Conservation (phyloP, 2,888 invertebrate species). For the Lasioglossum figueresi region DNA sequence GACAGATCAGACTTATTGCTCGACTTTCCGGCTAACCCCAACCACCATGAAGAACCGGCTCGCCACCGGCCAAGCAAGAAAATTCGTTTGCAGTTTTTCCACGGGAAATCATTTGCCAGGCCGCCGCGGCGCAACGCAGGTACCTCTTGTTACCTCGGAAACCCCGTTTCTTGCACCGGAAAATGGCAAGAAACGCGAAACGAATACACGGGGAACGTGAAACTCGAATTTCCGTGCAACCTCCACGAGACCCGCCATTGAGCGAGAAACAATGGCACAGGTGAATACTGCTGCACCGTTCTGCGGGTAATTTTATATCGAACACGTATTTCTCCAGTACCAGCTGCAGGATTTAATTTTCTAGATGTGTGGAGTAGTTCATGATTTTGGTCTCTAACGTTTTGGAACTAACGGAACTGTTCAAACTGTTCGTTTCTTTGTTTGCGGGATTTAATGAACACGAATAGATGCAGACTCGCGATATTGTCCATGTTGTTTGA, state of each 20-base stretch:
- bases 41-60: not conserved
- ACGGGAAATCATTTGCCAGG: constrained; percentile 32
- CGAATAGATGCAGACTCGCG: too few species aligned
- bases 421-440: not conserved
- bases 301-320: not conserved
- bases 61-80: constrained; percentile 19
- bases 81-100: constrained; percentile 46
- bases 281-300: not conserved
- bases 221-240: constrained; percentile 1
- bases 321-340: not conserved
- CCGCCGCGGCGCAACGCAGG: not conserved
- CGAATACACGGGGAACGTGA: not conserved
- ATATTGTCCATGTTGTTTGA: not conserved
- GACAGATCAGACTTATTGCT: constrained; percentile 60
- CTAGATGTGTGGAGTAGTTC: not conserved
- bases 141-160: constrained; percentile 3
- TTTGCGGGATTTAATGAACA: not conserved
- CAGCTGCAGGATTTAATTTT: not conserved
- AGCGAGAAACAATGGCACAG: not conserved
- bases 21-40: constrained; percentile 21
- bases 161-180: not conserved
- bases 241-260: not conserved
- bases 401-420: not conserved
- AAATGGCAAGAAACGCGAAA: not conserved
- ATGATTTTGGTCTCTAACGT: not conserved